Base-by-base conservation (phyloP, 2,888 invertebrate species). In the Busseola fusca region DNA sequence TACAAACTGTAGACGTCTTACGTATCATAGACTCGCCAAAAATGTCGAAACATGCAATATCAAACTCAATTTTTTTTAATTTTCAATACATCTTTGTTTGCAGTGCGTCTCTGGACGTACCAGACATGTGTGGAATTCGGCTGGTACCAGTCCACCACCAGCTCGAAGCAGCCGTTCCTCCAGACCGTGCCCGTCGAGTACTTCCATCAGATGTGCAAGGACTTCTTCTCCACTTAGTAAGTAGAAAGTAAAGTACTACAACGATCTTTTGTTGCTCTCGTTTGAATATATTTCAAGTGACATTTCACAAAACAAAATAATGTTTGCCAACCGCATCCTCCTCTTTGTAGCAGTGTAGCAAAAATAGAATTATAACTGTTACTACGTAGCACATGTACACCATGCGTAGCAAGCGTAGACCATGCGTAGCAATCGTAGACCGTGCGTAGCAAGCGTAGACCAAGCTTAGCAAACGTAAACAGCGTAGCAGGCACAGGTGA, bases 81-180 rank as follows among this genome's bases (percentile, higher is more conserved):
- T 10, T 3, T 50, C 10, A 10, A n/a, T 9, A n/a, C n/a, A n/a
- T 48, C n/a, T 50, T 54, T n/a, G 21, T 48, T 78, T 87, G 3
- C 91, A 97, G 97, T 96, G 90, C 96, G 98, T 0, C 96, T 97
- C 60, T 98, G 98, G 98, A 96, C 96, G 3, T 98, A 97, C 90
- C 98, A 98, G 93, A 98, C 98, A 0, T 98, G 98, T 90, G 97
- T 97, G 65, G 98, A 98, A 94, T 98, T 97, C 90, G 98, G 98
- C 68, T 98, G 97, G 96, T 98, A 96, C 92, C 98, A 98, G 93
- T 97, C 97, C 4, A 97, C 98, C 0, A 96, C 94, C 75, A 96
- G 97, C 18, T 64, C 84, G 0, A 87, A 93, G 0, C 97, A 97
- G 76, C 97, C 97, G 0, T 97, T 97, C 93, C 96, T 96, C 21